A percentile compares a stretch with the other conserved stretches of the same genome.
Conservation (phyloP, 2,797 vertebrate genomes). For the Urophycis tenuis region DNA sequence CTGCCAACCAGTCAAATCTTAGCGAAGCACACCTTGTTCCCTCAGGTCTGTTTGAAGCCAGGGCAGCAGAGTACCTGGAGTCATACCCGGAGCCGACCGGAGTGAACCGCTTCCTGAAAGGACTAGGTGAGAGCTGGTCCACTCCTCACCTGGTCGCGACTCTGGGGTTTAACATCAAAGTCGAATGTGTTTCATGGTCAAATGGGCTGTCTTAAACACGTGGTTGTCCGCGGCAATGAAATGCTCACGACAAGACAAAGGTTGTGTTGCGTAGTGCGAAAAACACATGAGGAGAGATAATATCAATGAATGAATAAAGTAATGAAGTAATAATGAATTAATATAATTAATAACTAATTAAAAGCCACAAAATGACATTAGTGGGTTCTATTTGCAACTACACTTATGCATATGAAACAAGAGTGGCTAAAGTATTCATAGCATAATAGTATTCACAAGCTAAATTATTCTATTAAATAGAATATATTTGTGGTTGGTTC, state of each 20-base stretch:
- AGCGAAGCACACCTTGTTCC: slow-evolving; percentile 4
- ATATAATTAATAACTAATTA: not conserved
- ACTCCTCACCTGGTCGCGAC: not conserved
- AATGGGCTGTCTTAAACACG: not conserved
- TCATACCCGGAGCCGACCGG: slow-evolving; percentile 80
- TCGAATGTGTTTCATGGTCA: not conserved
- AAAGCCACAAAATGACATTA: not conserved
- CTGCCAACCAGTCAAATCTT: not conserved
- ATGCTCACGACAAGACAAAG: not conserved
- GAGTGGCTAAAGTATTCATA: too few species aligned
- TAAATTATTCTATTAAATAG: too few species aligned
- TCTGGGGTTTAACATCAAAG: not conserved
- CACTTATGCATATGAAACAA: not conserved
- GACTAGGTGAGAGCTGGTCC: slow-evolving; percentile 76
- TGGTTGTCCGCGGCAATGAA: not conserved
- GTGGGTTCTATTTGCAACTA: not conserved
- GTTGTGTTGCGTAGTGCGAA: not conserved
- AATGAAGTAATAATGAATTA: too few species aligned
- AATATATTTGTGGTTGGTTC: slow-evolving; percentile 10
- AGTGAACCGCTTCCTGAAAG: slow-evolving; percentile 90
- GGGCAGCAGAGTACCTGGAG: slow-evolving; percentile 84
- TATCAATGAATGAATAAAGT: not conserved
- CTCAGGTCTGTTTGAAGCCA: slow-evolving; percentile 88
- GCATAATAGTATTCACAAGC: too few species aligned
- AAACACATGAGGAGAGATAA: not conserved